These are phyloP conservation scores for Procavia capensis DNA, from an alignment of 2,113 vertebrate species.

Conservation along the genomic window DNA sequence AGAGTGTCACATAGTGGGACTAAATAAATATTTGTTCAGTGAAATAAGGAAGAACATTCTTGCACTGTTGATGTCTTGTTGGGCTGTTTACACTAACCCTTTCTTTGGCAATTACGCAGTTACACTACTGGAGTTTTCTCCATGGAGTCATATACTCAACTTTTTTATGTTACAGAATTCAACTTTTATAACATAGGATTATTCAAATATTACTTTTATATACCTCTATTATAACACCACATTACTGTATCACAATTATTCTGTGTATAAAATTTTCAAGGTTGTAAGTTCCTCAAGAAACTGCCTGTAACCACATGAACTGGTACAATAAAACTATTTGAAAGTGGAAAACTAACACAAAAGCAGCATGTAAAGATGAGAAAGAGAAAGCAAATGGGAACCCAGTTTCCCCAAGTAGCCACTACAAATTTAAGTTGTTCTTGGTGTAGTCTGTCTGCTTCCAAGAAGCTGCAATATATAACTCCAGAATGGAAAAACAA, in stretches of 20 bases:
- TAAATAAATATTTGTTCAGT: too few species aligned
- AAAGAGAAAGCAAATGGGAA: too few species aligned
- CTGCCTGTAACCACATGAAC: neutral
- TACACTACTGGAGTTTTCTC: neutral
- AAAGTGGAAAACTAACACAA: neutral
- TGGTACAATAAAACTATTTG: neutral
- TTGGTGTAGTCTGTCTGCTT: too few species aligned
- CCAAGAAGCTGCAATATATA: too few species aligned
- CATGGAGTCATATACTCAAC: neutral
- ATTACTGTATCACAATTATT: neutral
- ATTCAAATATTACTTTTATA: neutral
- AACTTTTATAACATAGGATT: neutral
- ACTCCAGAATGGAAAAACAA: too few species aligned
- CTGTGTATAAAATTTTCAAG: neutral
- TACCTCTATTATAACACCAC: neutral
- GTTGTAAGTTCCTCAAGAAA: neutral
- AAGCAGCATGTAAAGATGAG: too few species aligned
- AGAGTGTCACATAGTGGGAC: neutral
- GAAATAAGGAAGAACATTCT: neutral
- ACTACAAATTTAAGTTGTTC: too few species aligned
- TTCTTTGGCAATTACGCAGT: neutral
- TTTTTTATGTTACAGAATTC: conserved; percentile 17
- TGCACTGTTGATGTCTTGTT: neutral
- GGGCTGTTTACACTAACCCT: neutral
- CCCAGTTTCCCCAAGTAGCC: too few species aligned